phyloP scores from a whole-genome alignment of 2,113 vertebrate species.

The Zosterops lateralis region DNA sequence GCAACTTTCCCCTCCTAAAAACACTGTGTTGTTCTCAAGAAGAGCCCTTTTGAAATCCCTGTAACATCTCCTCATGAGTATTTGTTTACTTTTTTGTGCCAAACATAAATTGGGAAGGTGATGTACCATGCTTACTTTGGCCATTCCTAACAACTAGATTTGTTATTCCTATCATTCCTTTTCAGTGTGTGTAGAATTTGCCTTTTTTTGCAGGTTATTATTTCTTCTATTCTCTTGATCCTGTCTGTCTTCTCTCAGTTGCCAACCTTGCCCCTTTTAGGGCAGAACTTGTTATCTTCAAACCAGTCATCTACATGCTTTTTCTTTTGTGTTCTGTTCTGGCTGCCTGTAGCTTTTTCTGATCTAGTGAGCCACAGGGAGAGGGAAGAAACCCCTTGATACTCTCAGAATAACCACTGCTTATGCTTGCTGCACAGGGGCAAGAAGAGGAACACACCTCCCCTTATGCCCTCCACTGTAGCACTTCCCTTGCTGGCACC shows the following conservation, averaged over 20 bases:
- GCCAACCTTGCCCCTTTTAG: background rate
- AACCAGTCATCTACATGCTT: background rate
- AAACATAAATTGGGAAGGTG: background rate
- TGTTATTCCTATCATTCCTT: background rate
- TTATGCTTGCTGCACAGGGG: background rate
- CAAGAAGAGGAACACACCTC: background rate
- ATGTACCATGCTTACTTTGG: background rate
- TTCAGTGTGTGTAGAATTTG: background rate
- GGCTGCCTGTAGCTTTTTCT: background rate
- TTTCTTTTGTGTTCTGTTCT: background rate
- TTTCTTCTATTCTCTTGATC: background rate
- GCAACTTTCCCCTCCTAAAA: background rate
- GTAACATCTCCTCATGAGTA: background rate
- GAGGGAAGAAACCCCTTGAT: background rate
- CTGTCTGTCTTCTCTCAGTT: background rate
- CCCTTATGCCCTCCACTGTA: accelerated
- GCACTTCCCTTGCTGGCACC: background rate
- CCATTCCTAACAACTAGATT: background rate
- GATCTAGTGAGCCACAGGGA: background rate
- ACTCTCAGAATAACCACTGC: background rate
- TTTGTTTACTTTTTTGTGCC: background rate
- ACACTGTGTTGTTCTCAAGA: background rate
- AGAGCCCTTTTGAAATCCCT: background rate
- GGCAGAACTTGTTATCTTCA: background rate
- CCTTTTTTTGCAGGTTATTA: background rate